Evolutionary conservation across 2,888 invertebrate species (phyloP).

Genomic region (Agrochola macilenta): DNA sequence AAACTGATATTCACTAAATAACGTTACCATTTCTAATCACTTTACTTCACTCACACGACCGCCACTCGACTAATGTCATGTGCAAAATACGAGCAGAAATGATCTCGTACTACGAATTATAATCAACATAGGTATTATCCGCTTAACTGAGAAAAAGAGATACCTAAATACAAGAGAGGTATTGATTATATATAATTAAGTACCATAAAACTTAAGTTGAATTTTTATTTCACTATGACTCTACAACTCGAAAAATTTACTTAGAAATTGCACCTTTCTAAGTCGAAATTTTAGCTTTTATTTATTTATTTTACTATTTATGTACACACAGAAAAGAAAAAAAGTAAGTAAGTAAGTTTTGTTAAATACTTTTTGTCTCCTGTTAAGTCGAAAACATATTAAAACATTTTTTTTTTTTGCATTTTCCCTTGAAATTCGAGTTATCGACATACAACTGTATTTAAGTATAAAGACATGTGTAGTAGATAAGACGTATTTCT

Average conservation of each 20-base stretch:
- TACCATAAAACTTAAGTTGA: background rate
- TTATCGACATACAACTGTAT: background rate
- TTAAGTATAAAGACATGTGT: too few relatives aligned
- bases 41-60: slow-evolving; percentile 35
- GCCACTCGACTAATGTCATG: slow-evolving; percentile 2
- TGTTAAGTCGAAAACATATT: background rate
- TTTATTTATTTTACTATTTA: too few relatives aligned
- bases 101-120: slow-evolving; percentile 15
- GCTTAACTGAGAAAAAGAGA: slow-evolving; percentile 24
- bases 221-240: background rate
- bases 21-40: slow-evolving; percentile 41
- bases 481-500: background rate
- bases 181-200: slow-evolving; percentile 16
- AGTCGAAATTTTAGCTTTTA: background rate
- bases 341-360: too few relatives aligned
- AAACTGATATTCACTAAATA: slow-evolving; percentile 48
- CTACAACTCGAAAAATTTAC: background rate
- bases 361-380: background rate
- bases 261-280: background rate
- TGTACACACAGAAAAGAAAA: too few relatives aligned
- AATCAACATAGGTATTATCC: slow-evolving; percentile 7
- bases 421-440: background rate
- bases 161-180: background rate
- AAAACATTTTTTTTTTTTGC: too few relatives aligned
- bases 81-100: slow-evolving; percentile 14